These are phyloP conservation scores for Morone chrysops DNA, from an alignment of 2,113 vertebrate genomes.

Conservation along the genomic window DNA sequence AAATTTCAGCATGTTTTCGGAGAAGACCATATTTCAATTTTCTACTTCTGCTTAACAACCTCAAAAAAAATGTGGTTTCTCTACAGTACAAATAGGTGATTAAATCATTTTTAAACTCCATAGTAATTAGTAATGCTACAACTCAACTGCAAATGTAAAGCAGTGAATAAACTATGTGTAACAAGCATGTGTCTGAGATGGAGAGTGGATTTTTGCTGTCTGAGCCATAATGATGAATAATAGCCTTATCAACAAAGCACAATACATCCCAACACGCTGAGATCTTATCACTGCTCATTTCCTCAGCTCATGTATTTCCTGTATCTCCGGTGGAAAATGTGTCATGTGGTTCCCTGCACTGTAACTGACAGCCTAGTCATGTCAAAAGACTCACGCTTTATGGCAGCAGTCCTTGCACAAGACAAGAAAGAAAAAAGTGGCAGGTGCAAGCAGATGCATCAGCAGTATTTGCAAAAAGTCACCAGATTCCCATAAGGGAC, in stretches of 20 bases:
- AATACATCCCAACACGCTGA: slow-evolving; percentile 68
- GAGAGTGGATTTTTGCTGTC: slow-evolving; percentile 69
- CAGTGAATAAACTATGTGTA: slow-evolving; percentile 37
- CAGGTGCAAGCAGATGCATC: slow-evolving; percentile 80
- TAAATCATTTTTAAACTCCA: slow-evolving; percentile 56
- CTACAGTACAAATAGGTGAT: slow-evolving; percentile 53
- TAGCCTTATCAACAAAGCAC: slow-evolving; percentile 74
- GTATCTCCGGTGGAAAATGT: slow-evolving; percentile 60
- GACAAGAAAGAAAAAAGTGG: slow-evolving; percentile 58
- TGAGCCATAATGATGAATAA: slow-evolving; percentile 73
- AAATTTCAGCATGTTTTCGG: slow-evolving; percentile 44
- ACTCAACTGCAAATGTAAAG: slow-evolving; percentile 44
- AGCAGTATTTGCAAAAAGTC: slow-evolving; percentile 88
- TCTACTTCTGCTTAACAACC: slow-evolving; percentile 23
- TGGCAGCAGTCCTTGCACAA: slow-evolving; percentile 69
- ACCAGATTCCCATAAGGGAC: slow-evolving; percentile 77
- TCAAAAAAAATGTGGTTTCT: slow-evolving; percentile 63
- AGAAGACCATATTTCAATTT: slow-evolving; percentile 47
- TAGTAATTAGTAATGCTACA: slow-evolving; percentile 50
- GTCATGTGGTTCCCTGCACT: slow-evolving; percentile 33
- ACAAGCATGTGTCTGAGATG: slow-evolving; percentile 56
- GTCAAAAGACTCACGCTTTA: slow-evolving; percentile 64
- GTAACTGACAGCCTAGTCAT: slow-evolving; percentile 60
- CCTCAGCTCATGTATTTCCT: slow-evolving; percentile 60
- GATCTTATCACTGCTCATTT: slow-evolving; percentile 74